A percentile compares a stretch with the other conserved stretches of the same genome.
These are phyloP conservation scores for Pangasius larnaudii DNA, from an alignment of 2,797 vertebrate species.

Conservation along the genomic window DNA sequence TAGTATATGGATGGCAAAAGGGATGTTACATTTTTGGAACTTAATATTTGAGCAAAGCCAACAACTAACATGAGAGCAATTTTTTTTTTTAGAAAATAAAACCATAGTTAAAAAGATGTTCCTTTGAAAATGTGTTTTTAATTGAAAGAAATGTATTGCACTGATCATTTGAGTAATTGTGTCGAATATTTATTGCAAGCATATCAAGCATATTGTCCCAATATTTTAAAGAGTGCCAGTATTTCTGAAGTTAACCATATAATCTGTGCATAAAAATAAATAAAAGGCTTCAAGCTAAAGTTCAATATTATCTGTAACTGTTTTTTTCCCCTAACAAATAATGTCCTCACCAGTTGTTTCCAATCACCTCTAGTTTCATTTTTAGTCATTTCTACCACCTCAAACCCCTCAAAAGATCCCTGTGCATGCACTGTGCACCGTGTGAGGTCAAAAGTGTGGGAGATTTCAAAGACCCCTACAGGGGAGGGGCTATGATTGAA, in stretches of 20 bases:
- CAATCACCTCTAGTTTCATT: conserved; percentile 18
- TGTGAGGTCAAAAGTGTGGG: neutral
- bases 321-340: neutral
- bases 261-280: neutral
- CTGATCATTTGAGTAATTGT: neutral
- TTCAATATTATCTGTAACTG: neutral
- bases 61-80: neutral
- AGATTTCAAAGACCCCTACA: neutral
- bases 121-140: neutral
- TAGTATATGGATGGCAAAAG: neutral
- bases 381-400: conserved; percentile 15
- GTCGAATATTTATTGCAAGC: neutral
- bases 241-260: neutral
- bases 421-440: neutral
- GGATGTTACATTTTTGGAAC: no score
- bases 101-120: neutral
- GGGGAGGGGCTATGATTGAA: neutral
- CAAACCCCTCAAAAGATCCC: neutral
- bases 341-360: neutral
- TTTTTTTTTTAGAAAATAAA: neutral
- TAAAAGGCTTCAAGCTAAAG: conserved; percentile 19
- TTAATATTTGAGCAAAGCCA: neutral
- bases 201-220: neutral
- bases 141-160: neutral
- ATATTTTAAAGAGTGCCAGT: neutral